Conservation (phyloP, 2,113 vertebrate genomes). For the Oceanodroma tethys region DNA sequence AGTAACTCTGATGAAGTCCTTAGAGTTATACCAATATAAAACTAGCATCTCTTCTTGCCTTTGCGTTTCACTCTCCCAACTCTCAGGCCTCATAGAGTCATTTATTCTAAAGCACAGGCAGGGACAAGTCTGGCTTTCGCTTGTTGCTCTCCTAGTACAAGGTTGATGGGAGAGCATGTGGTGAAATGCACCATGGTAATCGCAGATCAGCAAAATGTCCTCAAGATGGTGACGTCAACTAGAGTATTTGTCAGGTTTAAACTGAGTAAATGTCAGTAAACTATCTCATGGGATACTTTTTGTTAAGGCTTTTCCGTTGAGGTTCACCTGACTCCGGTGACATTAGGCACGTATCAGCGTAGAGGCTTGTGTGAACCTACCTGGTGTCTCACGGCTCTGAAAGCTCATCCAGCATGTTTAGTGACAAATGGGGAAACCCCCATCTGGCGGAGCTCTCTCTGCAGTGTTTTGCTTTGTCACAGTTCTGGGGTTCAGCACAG, state of each 20-base stretch:
- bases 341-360: accelerated
- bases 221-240: not conserved
- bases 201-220: not conserved
- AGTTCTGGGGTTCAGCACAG: not conserved
- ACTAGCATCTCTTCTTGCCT: not conserved
- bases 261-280: not conserved
- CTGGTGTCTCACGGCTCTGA: not conserved
- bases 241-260: not conserved
- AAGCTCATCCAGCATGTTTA: not conserved
- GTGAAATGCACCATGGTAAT: not conserved
- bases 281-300: not conserved
- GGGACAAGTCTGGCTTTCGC: not conserved
- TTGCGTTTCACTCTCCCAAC: not conserved
- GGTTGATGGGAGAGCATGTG: not conserved
- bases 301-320: not conserved
- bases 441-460: not conserved
- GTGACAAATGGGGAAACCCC: not conserved
- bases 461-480: not conserved
- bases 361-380: not conserved
- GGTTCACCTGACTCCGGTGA: not conserved
- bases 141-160: not conserved
- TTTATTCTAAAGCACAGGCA: not conserved
- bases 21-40: not conserved
- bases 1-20: not conserved
- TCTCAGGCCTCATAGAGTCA: not conserved